Percentiles rank a stretch among this genome's conserved stretches.
These are phyloP conservation scores for Dasypogon diadema DNA, from an alignment of 2,888 invertebrate species.

Conservation along the genomic window DNA sequence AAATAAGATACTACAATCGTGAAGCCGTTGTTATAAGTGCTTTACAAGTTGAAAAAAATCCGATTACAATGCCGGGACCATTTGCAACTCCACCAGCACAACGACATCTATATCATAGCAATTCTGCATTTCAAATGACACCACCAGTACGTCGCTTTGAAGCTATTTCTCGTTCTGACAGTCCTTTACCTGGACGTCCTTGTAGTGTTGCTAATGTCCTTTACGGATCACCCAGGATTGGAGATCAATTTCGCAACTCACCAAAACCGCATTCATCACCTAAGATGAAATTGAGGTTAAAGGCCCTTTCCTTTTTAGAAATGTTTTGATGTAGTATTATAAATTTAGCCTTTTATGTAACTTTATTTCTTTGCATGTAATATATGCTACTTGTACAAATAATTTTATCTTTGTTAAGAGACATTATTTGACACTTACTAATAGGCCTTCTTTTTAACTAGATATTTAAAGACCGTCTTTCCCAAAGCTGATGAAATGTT, in stretches of 20 bases:
- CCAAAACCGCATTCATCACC: constrained; percentile 84
- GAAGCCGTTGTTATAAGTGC: constrained; percentile 94
- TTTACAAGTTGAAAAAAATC: constrained; percentile 92
- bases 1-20: constrained; percentile 83
- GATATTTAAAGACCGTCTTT: constrained; percentile 92
- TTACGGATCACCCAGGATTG: constrained; percentile 73
- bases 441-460: constrained; percentile 64
- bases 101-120: constrained; percentile 72
- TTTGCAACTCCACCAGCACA: constrained; percentile 79
- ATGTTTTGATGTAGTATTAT: constrained; percentile 21
- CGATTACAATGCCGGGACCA: constrained; percentile 88
- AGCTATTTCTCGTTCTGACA: constrained; percentile 66
- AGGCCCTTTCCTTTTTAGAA: constrained; percentile 1
- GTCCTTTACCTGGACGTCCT: constrained; percentile 74
- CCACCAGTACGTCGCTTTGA: constrained; percentile 75
- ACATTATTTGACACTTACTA: not conserved
- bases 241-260: constrained; percentile 72
- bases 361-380: constrained; percentile 31
- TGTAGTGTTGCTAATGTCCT: constrained; percentile 74
- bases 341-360: not conserved
- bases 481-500: constrained; percentile 91
- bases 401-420: constrained; percentile 46
- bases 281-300: constrained; percentile 91
- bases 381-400: constrained; percentile 16
- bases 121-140: constrained; percentile 76